Conservation (phyloP, 2,113 vertebrate genomes). For the Hepsetus odoe region DNA sequence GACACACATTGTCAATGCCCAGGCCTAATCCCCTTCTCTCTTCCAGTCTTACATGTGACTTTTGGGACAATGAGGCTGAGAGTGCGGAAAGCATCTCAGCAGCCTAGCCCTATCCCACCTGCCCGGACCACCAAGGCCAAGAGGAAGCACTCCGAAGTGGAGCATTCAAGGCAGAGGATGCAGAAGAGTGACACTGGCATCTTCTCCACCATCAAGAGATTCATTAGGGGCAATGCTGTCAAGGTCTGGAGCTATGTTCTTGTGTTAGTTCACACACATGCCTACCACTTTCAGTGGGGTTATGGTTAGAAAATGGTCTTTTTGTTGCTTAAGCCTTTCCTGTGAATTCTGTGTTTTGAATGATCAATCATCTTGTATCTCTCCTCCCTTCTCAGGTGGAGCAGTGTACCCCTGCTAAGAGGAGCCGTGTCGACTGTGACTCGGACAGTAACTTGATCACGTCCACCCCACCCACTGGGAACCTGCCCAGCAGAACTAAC, state of each 20-base stretch:
- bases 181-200: slow-evolving; percentile 76
- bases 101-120: slow-evolving; percentile 75
- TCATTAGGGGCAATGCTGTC: slow-evolving; percentile 77
- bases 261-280: background rate
- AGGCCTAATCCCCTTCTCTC: background rate
- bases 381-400: slow-evolving; percentile 79
- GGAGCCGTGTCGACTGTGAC: slow-evolving; percentile 89
- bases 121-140: slow-evolving; percentile 84
- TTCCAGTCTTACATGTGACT: slow-evolving; percentile 86
- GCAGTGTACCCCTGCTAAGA: slow-evolving; percentile 92
- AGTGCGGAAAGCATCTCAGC: slow-evolving; percentile 95
- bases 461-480: slow-evolving; percentile 88
- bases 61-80: slow-evolving; percentile 95
- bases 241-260: slow-evolving; percentile 62
- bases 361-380: background rate
- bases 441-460: slow-evolving; percentile 89
- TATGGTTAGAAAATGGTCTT: background rate
- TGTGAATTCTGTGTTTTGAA: background rate
- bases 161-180: slow-evolving; percentile 67
- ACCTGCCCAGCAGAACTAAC: slow-evolving; percentile 85
- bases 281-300: background rate
- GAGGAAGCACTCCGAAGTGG: slow-evolving; percentile 83
- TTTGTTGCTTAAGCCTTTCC: background rate
- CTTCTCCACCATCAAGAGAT: slow-evolving; percentile 78
- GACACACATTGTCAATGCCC: too few relatives aligned